A percentile compares a stretch with the other conserved stretches of the same genome.
Conservation (phyloP, 2,888 invertebrate genomes). For the Synanthedon vespiformis region DNA sequence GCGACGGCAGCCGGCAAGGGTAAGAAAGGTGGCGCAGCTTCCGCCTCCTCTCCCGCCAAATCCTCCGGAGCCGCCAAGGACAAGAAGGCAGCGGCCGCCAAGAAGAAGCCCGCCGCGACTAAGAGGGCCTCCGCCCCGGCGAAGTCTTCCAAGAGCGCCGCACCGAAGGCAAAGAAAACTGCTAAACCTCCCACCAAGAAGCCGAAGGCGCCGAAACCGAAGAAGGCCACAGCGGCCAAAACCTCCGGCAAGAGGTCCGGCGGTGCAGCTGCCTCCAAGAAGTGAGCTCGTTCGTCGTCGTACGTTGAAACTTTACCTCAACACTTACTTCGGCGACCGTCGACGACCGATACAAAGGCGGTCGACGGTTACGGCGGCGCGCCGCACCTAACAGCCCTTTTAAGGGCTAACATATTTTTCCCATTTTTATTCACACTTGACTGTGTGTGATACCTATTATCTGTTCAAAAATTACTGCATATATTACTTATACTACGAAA, state of each 20-base stretch:
- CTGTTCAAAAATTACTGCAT: no score
- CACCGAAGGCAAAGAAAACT: slow-evolving; percentile 33
- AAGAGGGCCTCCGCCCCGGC: slow-evolving; percentile 9
- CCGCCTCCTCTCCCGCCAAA: no score
- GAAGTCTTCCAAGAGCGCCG: slow-evolving; percentile 17
- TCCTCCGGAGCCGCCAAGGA: no score
- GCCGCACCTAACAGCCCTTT: slow-evolving; percentile 10
- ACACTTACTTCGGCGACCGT: not conserved
- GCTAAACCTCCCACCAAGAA: slow-evolving; percentile 37
- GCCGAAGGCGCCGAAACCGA: slow-evolving; percentile 42
- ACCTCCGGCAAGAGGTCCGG: slow-evolving; percentile 12
- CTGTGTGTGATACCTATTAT: no score
- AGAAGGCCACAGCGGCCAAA: slow-evolving; percentile 22
- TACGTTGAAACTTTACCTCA: not conserved
- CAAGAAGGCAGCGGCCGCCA: no score
- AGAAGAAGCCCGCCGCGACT: no score
- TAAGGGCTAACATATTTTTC: slow-evolving; percentile 12
- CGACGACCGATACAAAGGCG: not conserved
- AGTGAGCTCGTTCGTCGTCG: slow-evolving; percentile 8
- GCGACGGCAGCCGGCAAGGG: no score
- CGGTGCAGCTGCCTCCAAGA: slow-evolving; percentile 12
- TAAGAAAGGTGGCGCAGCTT: no score
- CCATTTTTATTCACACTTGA: not conserved
- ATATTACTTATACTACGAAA: no score
- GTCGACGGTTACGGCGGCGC: slow-evolving; percentile 1